Conservation (phyloP, 2,797 vertebrate species). For the Rhincodon typus region DNA sequence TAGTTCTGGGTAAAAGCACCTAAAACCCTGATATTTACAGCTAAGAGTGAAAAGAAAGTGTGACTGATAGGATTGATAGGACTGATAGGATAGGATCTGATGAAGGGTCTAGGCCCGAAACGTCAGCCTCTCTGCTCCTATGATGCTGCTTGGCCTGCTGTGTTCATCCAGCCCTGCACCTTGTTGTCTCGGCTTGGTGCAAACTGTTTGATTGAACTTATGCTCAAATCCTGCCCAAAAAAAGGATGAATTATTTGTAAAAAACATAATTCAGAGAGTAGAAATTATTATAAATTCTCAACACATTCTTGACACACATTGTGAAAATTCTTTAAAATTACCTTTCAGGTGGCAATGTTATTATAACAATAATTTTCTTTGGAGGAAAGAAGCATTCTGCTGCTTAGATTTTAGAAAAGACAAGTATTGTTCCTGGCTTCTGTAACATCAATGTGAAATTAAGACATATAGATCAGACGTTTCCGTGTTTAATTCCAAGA, state of each 20-base stretch:
- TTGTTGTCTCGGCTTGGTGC: too few species aligned
- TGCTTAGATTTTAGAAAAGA: background rate
- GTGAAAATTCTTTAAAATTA: background rate
- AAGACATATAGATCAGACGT: background rate
- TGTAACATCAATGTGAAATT: background rate
- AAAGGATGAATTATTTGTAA: background rate
- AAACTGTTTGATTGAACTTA: background rate
- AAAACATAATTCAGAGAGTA: background rate
- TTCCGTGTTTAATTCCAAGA: background rate
- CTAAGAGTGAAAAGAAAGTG: background rate
- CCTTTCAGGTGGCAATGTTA: background rate
- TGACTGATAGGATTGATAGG: background rate
- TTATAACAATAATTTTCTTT: background rate
- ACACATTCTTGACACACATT: background rate
- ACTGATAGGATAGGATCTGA: too few species aligned
- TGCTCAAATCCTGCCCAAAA: background rate
- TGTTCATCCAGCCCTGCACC: too few species aligned
- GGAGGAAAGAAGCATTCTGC: background rate
- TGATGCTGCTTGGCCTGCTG: too few species aligned
- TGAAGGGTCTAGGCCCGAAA: too few species aligned
- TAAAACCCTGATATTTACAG: background rate
- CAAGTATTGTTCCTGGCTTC: background rate
- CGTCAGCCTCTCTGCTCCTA: too few species aligned
- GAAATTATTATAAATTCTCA: background rate
- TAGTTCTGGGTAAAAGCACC: constrained; percentile 4